Base-by-base conservation (phyloP, 2,797 vertebrate genomes). In the Coilia nasus region DNA sequence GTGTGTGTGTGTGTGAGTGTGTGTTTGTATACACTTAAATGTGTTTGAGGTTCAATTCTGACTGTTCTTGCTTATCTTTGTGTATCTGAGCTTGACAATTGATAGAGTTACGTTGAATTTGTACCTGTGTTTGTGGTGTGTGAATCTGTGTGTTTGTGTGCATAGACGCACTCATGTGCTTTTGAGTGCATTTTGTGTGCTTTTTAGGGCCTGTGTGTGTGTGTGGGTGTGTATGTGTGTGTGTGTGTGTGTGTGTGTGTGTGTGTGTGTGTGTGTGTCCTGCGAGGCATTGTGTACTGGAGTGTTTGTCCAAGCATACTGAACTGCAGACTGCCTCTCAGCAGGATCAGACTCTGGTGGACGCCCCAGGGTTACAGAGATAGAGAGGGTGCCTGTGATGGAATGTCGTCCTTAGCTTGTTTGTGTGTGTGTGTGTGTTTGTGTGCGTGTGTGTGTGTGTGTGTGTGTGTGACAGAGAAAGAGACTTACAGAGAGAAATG, bases 231-330 rank as follows among this genome's bases (percentile, higher is more conserved):
- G 67, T 41, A 17, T 35, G 25, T n/a, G 11, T 62, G 60, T 62
- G 21, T 62, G 62, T 11, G 62, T 12, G 23, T 28, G 25, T 67
- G 11, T 67, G 23, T 67, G 10, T 67, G 25, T 67, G 23, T 67
- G 62, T 67, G 25, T 67, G 25, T 67, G 62, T 67, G 62, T 75
- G 67, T 35, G 25, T n/a, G 11, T 35, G 28, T 71, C 64, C 64
- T 35, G 64, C 64, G n/a, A 64, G 60, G 60, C 60, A 64, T 64
- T 64, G 60, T 64, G 60, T 64, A 11, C 23, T 11, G 25, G 60
- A 25, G 60, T 64, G 60, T 71, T 71, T 71, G 64, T 75, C 67
- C 67, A 75, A 75, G 67, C 67, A 75, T 41, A 75, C 28, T 75
- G 67, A 35, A 75, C 31, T 41, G 67, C 28, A 41, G 31, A 15